A percentile compares a stretch with the other conserved stretches of the same genome.
phyloP scores from a whole-genome alignment of 2,113 vertebrate species.

The Myrmecophaga tridactyla region DNA sequence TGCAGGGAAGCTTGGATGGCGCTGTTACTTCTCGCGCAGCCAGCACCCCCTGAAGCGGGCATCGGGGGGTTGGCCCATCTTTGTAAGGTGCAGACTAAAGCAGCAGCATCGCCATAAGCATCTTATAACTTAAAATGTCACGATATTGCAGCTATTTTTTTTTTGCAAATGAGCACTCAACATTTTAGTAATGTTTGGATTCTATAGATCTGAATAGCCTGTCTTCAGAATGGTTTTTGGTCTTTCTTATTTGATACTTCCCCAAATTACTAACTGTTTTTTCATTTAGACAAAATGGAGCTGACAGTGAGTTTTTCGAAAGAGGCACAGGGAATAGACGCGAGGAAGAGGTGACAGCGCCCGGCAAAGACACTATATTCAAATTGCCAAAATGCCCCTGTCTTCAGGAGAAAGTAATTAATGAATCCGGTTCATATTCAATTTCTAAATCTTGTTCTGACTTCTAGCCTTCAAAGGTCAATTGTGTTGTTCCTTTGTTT shows the following conservation, averaged over 20 bases:
- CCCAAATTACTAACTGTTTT: background rate
- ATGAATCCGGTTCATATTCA: rapidly evolving
- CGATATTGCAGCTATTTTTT: too few relatives aligned
- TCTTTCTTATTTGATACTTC: too few relatives aligned
- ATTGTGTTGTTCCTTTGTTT: too few relatives aligned
- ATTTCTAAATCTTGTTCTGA: background rate
- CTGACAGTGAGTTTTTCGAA: background rate
- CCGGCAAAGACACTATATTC: rapidly evolving
- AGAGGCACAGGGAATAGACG: rapidly evolving
- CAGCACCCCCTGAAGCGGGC: too few relatives aligned
- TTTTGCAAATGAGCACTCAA: too few relatives aligned
- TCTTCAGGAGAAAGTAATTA: too few relatives aligned
- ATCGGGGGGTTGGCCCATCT: background rate
- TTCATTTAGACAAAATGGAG: background rate
- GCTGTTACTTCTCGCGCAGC: background rate
- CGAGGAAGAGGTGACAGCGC: rapidly evolving
- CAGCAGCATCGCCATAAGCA: rapidly evolving
- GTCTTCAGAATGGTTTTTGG: background rate
- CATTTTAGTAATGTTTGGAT: background rate
- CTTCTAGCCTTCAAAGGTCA: background rate
- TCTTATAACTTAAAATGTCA: background rate
- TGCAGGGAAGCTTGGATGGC: background rate
- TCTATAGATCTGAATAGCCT: rapidly evolving
- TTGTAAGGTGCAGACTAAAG: background rate
- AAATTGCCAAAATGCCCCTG: background rate